A percentile compares a stretch with the other conserved stretches of the same genome.
phyloP scores from a whole-genome alignment of 1,140 invertebrate genomes.

The Pseudomyrmex sp. region DNA sequence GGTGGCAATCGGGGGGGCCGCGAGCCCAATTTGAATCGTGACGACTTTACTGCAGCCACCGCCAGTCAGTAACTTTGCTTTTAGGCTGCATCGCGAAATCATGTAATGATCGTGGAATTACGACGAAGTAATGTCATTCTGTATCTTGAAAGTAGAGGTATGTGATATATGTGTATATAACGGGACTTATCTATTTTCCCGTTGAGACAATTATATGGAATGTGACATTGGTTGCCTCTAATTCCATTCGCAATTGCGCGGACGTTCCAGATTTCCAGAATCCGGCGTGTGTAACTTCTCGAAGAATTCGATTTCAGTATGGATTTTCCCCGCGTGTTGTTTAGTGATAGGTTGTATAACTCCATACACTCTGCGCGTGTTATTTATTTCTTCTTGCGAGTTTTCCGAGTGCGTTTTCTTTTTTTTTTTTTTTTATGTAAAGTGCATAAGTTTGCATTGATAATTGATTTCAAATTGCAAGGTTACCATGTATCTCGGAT shows the following conservation, averaged over 20 bases:
- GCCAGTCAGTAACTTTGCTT: conserved; percentile 28
- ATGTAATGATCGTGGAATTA: conserved; percentile 14
- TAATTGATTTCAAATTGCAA: conserved; percentile 37
- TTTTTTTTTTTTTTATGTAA: background rate
- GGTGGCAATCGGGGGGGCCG: background rate
- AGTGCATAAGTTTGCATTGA: conserved; percentile 38
- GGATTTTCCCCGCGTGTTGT: conserved; percentile 2
- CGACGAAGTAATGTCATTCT: conserved; percentile 40
- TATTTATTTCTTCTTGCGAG: conserved; percentile 62
- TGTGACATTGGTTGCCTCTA: conserved; percentile 32
- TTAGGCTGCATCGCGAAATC: conserved; percentile 18
- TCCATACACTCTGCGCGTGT: conserved; percentile 13
- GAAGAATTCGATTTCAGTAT: background rate
- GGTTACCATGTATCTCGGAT: conserved; percentile 67
- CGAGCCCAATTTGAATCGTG: conserved; percentile 22
- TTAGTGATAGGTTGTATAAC: conserved; percentile 44
- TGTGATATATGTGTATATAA: conserved; percentile 43
- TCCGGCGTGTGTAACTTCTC: background rate
- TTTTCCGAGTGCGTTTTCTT: background rate
- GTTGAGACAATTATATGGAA: conserved; percentile 23
- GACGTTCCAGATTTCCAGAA: background rate
- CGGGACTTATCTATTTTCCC: conserved; percentile 21
- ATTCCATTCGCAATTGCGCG: conserved; percentile 9
- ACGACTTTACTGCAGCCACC: conserved; percentile 50
- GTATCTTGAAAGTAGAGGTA: conserved; percentile 57